Percentiles rank a stretch among this genome's conserved stretches.
phyloP scores from a whole-genome alignment of 2,888 invertebrate species.

The Stramonita haemastoma region DNA sequence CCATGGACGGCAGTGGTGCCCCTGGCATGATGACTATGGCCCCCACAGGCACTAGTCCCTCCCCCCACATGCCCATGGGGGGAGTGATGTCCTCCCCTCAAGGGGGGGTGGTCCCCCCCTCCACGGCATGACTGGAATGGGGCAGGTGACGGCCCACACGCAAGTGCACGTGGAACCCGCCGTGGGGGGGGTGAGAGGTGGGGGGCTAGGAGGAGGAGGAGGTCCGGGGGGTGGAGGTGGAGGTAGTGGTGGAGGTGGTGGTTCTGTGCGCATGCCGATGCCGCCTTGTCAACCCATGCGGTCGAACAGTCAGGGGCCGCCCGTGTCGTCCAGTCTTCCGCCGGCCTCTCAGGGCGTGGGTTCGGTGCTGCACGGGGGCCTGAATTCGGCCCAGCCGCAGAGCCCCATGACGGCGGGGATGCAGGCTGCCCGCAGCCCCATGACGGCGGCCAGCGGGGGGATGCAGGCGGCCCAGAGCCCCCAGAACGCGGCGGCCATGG shows the following conservation, averaged over 20 bases:
- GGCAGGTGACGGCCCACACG: conserved; percentile 32
- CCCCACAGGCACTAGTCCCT: not conserved
- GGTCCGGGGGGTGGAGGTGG: conserved; percentile 28
- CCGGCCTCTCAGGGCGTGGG: not conserved
- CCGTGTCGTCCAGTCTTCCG: conserved; percentile 7
- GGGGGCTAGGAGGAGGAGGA: conserved; percentile 29
- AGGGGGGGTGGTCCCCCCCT: conserved; percentile 14
- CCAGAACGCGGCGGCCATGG: conserved; percentile 2
- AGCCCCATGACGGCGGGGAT: not conserved
- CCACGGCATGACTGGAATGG: conserved; percentile 8
- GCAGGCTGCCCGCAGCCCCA: conserved; percentile 4
- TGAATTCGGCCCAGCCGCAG: not conserved
- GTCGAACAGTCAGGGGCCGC: conserved; percentile 31
- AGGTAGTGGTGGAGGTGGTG: not conserved
- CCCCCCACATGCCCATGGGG: conserved; percentile 26
- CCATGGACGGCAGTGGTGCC: conserved; percentile 37
- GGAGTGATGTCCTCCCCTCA: conserved; percentile 37
- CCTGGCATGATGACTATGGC: conserved; percentile 33
- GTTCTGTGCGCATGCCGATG: not conserved
- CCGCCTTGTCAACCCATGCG: conserved; percentile 31
- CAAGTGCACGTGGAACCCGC: conserved; percentile 32
- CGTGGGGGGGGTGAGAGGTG: conserved; percentile 30
- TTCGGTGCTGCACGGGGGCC: not conserved
- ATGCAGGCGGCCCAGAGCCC: conserved; percentile 26
- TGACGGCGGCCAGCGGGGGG: not conserved